phyloP scores from a whole-genome alignment of 2,888 invertebrate genomes.

The Torymus aiolomorphi region DNA sequence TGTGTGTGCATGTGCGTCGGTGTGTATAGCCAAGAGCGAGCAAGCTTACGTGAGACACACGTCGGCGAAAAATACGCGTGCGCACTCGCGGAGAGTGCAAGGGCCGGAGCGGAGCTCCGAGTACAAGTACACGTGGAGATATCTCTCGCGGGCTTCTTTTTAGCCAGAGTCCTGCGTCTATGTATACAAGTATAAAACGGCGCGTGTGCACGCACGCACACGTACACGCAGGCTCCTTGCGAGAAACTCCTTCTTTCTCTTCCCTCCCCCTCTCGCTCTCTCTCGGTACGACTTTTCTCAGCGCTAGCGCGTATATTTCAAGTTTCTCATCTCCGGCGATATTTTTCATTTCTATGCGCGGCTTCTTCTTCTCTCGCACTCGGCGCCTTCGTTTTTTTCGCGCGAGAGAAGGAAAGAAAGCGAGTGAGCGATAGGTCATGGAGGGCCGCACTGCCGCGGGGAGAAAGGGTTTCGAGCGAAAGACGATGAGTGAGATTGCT shows the following conservation, averaged over 20 bases:
- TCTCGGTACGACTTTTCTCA: conserved; percentile 55
- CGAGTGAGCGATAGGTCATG: conserved; percentile 23
- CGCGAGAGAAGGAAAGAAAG: conserved; percentile 10
- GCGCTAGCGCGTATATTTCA: conserved; percentile 52
- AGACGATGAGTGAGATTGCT: conserved; percentile 26
- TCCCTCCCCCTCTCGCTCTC: conserved; percentile 25
- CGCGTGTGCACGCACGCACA: conserved; percentile 7
- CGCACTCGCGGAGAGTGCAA: conserved; percentile 17
- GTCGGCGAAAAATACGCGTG: conserved; percentile 34
- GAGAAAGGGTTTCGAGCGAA: conserved; percentile 17
- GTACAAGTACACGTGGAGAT: conserved; percentile 46
- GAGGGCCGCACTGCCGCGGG: conserved; percentile 8
- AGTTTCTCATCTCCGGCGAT: conserved; percentile 66
- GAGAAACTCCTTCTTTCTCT: no score
- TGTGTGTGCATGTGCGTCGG: neutral
- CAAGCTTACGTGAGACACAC: conserved; percentile 47
- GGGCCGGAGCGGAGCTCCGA: conserved; percentile 3
- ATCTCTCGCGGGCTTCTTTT: conserved; percentile 44
- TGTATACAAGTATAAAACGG: no score
- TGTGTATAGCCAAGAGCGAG: conserved; percentile 1
- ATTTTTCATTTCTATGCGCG: conserved; percentile 64
- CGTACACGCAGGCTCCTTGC: no score
- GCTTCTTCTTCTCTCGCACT: neutral
- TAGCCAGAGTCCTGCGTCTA: no score
- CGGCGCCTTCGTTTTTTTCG: neutral